These are phyloP conservation scores for Gopherus evgoodei DNA, from an alignment of 2,113 vertebrate species.

Conservation along the genomic window DNA sequence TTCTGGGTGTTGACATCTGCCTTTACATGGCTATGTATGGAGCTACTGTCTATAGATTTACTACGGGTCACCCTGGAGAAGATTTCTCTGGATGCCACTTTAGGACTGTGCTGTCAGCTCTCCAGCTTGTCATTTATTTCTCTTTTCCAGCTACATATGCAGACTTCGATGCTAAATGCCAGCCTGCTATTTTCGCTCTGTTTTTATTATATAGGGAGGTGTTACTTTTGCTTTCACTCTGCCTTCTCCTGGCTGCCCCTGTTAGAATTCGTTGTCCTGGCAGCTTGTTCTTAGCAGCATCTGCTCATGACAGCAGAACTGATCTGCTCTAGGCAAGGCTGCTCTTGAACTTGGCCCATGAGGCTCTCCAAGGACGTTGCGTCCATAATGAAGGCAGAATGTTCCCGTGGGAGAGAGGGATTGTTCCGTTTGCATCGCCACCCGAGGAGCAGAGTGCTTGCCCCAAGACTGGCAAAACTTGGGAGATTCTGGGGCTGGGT, in stretches of 20 bases:
- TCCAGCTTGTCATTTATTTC: background rate
- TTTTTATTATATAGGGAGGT: background rate
- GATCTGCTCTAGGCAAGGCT: background rate
- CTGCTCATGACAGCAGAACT: background rate
- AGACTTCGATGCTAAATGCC: background rate
- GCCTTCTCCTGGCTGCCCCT: background rate
- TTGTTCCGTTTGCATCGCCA: background rate
- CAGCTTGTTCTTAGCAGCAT: background rate
- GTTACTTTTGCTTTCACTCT: background rate
- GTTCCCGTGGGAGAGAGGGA: background rate
- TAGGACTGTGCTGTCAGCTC: background rate
- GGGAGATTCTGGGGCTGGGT: background rate
- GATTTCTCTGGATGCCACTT: background rate
- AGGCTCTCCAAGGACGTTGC: background rate
- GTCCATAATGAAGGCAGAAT: background rate
- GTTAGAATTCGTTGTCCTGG: background rate
- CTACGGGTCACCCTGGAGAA: background rate
- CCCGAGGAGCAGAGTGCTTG: background rate
- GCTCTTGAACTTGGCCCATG: background rate
- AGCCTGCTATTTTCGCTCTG: background rate
- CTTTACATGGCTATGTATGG: background rate
- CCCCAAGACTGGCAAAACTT: background rate
- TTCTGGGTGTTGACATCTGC: too few relatives aligned
- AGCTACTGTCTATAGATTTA: background rate
- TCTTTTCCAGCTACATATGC: background rate